phyloP scores from a whole-genome alignment of 2,888 invertebrate species.

The Mellilla xanthometata region DNA sequence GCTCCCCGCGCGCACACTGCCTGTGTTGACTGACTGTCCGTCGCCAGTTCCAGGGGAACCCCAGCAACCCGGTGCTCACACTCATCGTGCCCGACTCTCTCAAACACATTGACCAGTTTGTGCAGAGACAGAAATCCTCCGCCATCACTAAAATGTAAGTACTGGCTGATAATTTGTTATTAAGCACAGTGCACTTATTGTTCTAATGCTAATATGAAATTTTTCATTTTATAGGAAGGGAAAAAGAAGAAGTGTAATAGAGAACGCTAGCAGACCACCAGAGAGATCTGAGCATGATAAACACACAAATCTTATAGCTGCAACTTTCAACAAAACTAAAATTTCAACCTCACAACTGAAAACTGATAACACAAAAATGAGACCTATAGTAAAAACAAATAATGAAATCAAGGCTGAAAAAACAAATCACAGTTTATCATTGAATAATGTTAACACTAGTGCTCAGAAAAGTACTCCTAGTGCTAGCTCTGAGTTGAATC shows the following conservation, averaged over 20 bases:
- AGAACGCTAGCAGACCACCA: slow-evolving; percentile 22
- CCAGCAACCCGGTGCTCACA: slow-evolving; percentile 56
- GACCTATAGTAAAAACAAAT: no score
- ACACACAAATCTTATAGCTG: slow-evolving; percentile 28
- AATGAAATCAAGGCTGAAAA: no score
- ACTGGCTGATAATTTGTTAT: no score
- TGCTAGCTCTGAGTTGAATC: not conserved
- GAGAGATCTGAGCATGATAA: slow-evolving; percentile 1
- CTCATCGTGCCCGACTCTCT: slow-evolving; percentile 62
- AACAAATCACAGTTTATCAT: no score
- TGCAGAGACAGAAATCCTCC: slow-evolving; percentile 57
- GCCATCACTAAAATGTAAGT: slow-evolving; percentile 56
- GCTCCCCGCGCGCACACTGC: no score
- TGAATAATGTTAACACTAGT: not conserved
- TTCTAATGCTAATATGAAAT: slow-evolving; percentile 64
- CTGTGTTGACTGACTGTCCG: no score
- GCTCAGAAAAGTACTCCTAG: not conserved
- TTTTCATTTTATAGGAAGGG: slow-evolving; percentile 49
- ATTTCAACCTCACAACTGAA: no score
- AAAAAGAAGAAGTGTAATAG: slow-evolving; percentile 63
- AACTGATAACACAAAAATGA: not conserved
- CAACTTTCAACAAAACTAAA: slow-evolving; percentile 35
- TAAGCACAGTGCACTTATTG: no score
- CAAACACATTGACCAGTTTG: slow-evolving; percentile 70
- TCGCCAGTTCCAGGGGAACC: slow-evolving; percentile 51